Evolutionary conservation across 2,113 vertebrate genomes (phyloP), one percentile per base, ranked within the genome.

Genomic region (Thomomys bottae): DNA sequence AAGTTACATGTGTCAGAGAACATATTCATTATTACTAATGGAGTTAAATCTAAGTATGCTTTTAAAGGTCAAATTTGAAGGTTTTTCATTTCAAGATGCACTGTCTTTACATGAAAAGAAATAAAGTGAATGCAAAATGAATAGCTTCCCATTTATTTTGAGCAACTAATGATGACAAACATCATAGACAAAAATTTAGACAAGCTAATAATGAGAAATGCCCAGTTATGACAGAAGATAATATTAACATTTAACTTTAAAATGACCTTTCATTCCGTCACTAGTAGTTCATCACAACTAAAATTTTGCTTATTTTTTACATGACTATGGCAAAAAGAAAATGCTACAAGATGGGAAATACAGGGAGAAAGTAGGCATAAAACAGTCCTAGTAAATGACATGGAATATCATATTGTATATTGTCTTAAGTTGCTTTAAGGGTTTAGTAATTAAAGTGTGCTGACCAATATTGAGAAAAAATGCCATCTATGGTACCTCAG

Each of bases 191-290:
- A 92, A 95, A 93, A 54, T 70, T 72, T 87, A 88, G 42, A 84
- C 70, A 95, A 94, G 26, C 20, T 93, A 71, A 79, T 88, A 84
- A 89, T 90, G 79, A 94, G 75, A 77, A 54, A 54, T 61, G 20
- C 59, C 59, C 59, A 61, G 24, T 24, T 24, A 61, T 24, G 59
- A 61, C 4, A 61, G 92, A 96, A 77, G 61, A 64, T 95, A 94
- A 84, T 88, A 88, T 92, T 96, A 90, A 67, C 83, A 80, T 92
- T 96, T 96, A 96, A 94, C 89, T 93, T 96, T 83, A 77, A 96
- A 93, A 88, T 78, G 90, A 88, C 90, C 90, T 96, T 97, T 95
- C 76, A 61, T 91, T 66, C 84, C 92, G 59, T 87, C 87, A 89
- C 67, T 40, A 87, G 28, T 24, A 66, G 87, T 71, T 82, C 80